Evolutionary conservation across 2,113 vertebrate genomes (phyloP).

Genomic region (Nycticebus coucang): DNA sequence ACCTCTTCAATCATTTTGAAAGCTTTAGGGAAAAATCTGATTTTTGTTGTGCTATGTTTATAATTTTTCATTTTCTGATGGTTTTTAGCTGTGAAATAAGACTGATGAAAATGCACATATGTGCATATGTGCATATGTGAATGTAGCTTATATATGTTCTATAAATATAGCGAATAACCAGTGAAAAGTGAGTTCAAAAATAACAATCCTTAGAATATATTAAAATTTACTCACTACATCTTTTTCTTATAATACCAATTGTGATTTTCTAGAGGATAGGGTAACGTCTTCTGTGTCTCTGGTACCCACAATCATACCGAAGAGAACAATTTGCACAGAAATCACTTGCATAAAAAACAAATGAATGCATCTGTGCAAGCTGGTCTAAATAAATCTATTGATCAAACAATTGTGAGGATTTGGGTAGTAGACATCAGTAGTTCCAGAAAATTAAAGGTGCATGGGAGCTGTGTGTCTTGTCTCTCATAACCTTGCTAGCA

Average conservation of each 20-base stretch:
- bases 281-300: neutral
- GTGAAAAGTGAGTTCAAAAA: constrained; percentile 38
- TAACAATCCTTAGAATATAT: constrained; percentile 58
- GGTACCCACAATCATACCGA: neutral
- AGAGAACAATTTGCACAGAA: constrained; percentile 20
- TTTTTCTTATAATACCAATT: neutral
- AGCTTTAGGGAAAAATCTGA: constrained; percentile 51
- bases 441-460: neutral
- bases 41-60: constrained; percentile 62
- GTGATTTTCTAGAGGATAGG: neutral
- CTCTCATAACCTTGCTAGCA: neutral
- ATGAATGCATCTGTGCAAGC: neutral
- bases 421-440: neutral
- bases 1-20: constrained; percentile 58
- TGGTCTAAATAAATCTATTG: neutral
- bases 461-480: neutral
- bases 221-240: neutral
- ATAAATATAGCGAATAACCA: constrained; percentile 53
- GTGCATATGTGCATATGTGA: neutral
- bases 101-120: constrained; percentile 47
- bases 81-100: constrained; percentile 61
- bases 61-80: constrained; percentile 72
- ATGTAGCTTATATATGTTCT: constrained; percentile 41
- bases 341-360: neutral
- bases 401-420: neutral